Evolutionary conservation across 2,113 vertebrate genomes (phyloP), one percentile per base, ranked within the genome.

Genomic region (Labeo catla): DNA sequence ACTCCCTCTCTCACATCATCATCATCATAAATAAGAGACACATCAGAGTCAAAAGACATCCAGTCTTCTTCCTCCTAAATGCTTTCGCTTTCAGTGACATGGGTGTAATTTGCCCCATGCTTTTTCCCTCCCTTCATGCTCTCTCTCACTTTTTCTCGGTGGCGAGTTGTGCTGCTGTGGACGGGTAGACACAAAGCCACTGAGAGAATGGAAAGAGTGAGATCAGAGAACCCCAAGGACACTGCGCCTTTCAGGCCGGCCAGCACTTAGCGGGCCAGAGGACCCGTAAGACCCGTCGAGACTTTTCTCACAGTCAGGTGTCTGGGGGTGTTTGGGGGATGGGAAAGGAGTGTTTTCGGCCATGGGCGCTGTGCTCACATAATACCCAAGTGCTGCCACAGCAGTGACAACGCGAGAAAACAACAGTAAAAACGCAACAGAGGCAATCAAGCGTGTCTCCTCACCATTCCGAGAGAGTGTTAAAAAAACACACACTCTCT

Each of bases 251-350:
- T 98, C 95, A 97, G 95, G 92, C 94, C 93, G 90, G 93, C 90
- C 91, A 95, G 96, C 97, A 97, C 96, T 98, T 96, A 97, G 95
- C 95, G 91, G 94, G 94, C 92, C 94, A 89, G 92, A 91, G 90
- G 93, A 94, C 95, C 96, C 96, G 93, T 91, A 93, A 95, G 94
- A 94, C 95, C 96, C 96, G 91, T 93, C 88, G 95, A 97, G 95
- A 96, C 95, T 97, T 98, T 98, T 98, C 97, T 97, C 96, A 98
- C 96, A 97, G 95, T 96, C 95, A 96, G 95, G 96, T 97, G 96
- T 96, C 95, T 93, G 93, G 84, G 89, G 91, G 82, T n/a, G 68
- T 87, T 91, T 91, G 91, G 86, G 91, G 87, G 89, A 43, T 16
- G 61, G 21, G 52, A 28, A 66, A 23, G 36, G 23, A 65, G 89